Percentiles rank a stretch among this genome's conserved stretches.
Evolutionary conservation across 2,888 invertebrate genomes (phyloP).

Genomic region (Theretra japonica): DNA sequence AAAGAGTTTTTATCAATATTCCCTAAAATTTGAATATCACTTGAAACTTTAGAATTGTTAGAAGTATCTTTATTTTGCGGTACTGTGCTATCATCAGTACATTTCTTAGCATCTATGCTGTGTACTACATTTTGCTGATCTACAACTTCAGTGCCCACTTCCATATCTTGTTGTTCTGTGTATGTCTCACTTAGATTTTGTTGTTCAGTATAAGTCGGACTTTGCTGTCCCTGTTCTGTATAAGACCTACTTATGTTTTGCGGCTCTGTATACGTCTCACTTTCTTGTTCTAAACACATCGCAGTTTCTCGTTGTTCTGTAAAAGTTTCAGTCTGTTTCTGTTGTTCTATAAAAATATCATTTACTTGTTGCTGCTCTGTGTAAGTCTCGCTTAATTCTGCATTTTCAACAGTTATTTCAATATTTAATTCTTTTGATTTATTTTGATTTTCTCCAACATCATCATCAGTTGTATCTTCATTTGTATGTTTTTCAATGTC

Average conservation of each 20-base stretch:
- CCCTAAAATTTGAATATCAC: background rate
- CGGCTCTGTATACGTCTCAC: background rate
- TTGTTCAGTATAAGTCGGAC: background rate
- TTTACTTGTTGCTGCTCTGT: background rate
- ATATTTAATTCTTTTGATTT: conserved; percentile 20
- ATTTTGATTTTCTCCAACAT: conserved; percentile 22
- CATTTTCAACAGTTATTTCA: conserved; percentile 10
- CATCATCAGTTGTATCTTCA: conserved; percentile 39
- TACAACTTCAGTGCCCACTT: background rate
- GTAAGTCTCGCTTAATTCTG: background rate
- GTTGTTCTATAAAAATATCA: background rate
- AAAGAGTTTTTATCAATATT: background rate
- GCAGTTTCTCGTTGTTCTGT: background rate
- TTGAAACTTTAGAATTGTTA: background rate
- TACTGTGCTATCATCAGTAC: background rate
- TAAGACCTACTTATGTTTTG: background rate
- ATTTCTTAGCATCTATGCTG: background rate
- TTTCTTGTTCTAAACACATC: background rate
- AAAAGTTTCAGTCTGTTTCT: background rate
- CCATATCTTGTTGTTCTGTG: conserved; percentile 1
- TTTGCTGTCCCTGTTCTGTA: background rate
- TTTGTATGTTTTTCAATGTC: conserved; percentile 42
- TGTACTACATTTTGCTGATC: background rate
- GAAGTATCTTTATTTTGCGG: background rate
- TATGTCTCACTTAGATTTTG: background rate